phyloP scores from a whole-genome alignment of 2,888 invertebrate genomes.

The Drosophila dives region DNA sequence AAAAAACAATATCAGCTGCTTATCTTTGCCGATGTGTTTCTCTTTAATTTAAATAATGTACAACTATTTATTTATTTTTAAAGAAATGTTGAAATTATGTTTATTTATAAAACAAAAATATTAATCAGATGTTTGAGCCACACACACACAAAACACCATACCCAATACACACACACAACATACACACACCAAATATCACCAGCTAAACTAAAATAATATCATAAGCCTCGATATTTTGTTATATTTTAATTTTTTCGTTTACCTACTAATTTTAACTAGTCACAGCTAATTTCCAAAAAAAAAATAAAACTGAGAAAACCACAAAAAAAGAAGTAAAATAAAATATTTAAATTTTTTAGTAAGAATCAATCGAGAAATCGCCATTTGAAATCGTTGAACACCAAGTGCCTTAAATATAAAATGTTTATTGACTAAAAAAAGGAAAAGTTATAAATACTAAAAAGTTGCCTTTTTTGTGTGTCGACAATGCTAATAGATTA shows the following conservation, averaged over 20 bases:
- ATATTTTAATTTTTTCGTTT: slow-evolving; percentile 61
- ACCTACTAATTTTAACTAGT: slow-evolving; percentile 80
- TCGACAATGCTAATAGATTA: slow-evolving; percentile 50
- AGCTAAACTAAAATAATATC: slow-evolving; percentile 32
- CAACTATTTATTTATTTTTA: slow-evolving; percentile 80
- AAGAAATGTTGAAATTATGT: slow-evolving; percentile 77
- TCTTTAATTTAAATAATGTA: slow-evolving; percentile 69
- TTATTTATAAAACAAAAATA: slow-evolving; percentile 63
- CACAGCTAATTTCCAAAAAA: slow-evolving; percentile 78
- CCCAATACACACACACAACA: slow-evolving; percentile 35
- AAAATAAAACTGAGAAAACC: slow-evolving; percentile 10
- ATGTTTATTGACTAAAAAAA: slow-evolving; percentile 54
- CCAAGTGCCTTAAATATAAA: slow-evolving; percentile 72
- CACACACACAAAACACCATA: slow-evolving; percentile 9
- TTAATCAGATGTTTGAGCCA: slow-evolving; percentile 49
- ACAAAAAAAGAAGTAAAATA: slow-evolving; percentile 26
- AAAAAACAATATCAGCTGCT: slow-evolving; percentile 36
- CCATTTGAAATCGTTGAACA: slow-evolving; percentile 51
- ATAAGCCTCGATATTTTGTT: slow-evolving; percentile 48
- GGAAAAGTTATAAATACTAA: slow-evolving; percentile 20
- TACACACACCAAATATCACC: slow-evolving; percentile 42
- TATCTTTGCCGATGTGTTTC: slow-evolving; percentile 59
- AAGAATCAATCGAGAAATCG: slow-evolving; percentile 21
- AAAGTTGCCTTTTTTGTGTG: slow-evolving; percentile 53
- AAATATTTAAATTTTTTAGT: slow-evolving; percentile 8